Percentiles rank a stretch among this genome's conserved stretches.
These are phyloP conservation scores for Fregata magnificens DNA, from an alignment of 2,113 vertebrate genomes.

Conservation along the genomic window DNA sequence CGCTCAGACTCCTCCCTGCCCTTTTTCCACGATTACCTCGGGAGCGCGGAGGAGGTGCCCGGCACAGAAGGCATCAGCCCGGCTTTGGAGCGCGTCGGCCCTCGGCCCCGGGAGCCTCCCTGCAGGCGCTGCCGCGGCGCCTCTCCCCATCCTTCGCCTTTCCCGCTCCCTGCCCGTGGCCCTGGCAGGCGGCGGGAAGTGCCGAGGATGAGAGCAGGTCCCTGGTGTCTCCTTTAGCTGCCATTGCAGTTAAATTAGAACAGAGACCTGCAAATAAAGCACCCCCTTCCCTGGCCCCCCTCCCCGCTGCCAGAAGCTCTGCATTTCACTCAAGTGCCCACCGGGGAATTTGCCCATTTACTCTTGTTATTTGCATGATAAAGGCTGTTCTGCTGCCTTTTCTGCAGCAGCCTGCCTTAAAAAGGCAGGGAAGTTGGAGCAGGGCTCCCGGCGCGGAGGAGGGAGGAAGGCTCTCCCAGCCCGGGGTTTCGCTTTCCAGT, in stretches of 20 bases:
- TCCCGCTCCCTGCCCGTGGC: not conserved
- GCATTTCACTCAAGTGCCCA: slow-evolving; percentile 85
- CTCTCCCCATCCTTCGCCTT: not conserved
- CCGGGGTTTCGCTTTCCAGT: not conserved
- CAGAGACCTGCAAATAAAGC: slow-evolving; percentile 82
- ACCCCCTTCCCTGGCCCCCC: not conserved
- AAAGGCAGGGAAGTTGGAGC: slow-evolving; percentile 15
- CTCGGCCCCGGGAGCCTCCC: not conserved
- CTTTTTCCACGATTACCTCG: not conserved
- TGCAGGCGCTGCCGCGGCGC: not conserved
- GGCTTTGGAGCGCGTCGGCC: not conserved
- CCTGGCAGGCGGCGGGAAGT: slow-evolving; percentile 66
- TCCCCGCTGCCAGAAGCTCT: slow-evolving; percentile 65
- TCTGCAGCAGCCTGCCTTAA: slow-evolving; percentile 16
- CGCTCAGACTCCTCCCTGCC: not conserved
- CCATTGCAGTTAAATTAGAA: slow-evolving; percentile 89
- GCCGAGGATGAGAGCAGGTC: slow-evolving; percentile 79
- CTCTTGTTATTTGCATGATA: slow-evolving; percentile 94
- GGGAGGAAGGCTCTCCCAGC: not conserved
- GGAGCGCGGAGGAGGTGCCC: not conserved
- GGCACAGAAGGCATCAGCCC: not conserved
- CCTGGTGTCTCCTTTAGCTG: slow-evolving; percentile 83
- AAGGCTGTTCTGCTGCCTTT: slow-evolving; percentile 75
- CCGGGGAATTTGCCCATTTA: slow-evolving; percentile 87
- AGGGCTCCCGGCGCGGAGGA: not conserved